These are phyloP conservation scores for Lathronympha strigana DNA, from an alignment of 2,888 invertebrate genomes.

Conservation along the genomic window DNA sequence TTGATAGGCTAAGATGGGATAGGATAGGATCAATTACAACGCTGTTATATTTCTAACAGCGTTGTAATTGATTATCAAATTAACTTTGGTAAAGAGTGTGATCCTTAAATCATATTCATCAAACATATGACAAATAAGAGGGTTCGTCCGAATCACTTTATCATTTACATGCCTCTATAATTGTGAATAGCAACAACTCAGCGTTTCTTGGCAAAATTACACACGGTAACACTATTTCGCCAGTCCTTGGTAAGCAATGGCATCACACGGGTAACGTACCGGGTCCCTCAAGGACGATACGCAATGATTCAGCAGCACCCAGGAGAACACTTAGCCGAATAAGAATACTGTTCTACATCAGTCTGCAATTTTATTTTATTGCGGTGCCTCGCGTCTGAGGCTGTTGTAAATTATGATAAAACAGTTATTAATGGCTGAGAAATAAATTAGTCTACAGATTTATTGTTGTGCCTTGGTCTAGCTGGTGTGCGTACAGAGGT, in stretches of 20 bases:
- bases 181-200: too few species aligned
- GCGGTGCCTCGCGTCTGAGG: not conserved
- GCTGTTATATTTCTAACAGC: too few species aligned
- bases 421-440: not conserved
- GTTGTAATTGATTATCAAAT: too few species aligned
- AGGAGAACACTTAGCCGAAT: conserved; percentile 7
- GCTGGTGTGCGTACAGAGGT: too few species aligned
- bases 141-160: too few species aligned
- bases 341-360: not conserved
- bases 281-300: not conserved
- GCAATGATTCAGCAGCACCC: not conserved
- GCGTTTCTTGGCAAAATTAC: too few species aligned
- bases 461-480: not conserved
- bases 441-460: not conserved
- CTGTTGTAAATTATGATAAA: not conserved
- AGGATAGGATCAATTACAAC: too few species aligned
- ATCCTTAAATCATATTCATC: too few species aligned
- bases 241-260: not conserved
- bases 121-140: too few species aligned
- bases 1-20: too few species aligned
- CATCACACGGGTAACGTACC: not conserved
- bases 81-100: too few species aligned
- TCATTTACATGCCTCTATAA: too few species aligned
- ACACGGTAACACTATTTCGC: not conserved
- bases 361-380: conserved; percentile 1